These are phyloP conservation scores for Drosophila nr. fundita DNA, from an alignment of 2,888 invertebrate species.

Conservation along the genomic window DNA sequence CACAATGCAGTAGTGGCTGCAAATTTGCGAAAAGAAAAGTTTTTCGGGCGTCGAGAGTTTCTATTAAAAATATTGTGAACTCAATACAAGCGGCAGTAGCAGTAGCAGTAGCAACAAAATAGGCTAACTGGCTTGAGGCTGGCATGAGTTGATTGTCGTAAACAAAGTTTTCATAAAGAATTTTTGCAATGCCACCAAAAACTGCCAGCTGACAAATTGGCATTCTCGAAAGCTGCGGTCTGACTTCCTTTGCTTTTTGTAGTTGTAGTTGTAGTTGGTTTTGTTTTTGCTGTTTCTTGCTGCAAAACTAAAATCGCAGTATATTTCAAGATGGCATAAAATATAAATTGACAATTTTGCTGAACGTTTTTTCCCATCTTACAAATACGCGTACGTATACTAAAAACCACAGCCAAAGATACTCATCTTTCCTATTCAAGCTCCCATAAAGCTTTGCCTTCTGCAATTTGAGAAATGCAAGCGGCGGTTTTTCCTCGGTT, in stretches of 20 bases:
- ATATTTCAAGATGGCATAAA: slow-evolving; percentile 72
- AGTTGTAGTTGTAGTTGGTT: neutral
- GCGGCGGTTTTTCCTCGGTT: slow-evolving; percentile 37
- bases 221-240: slow-evolving; percentile 62
- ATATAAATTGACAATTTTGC: slow-evolving; percentile 75
- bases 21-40: slow-evolving; percentile 68
- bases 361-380: slow-evolving; percentile 42
- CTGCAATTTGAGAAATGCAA: slow-evolving; percentile 65
- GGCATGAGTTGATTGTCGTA: slow-evolving; percentile 74
- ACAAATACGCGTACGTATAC: slow-evolving; percentile 10
- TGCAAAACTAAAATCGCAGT: slow-evolving; percentile 60
- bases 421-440: slow-evolving; percentile 23
- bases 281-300: slow-evolving; percentile 10
- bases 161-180: slow-evolving; percentile 79
- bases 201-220: slow-evolving; percentile 78
- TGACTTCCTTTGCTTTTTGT: slow-evolving; percentile 11
- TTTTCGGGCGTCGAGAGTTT: slow-evolving; percentile 66
- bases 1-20: slow-evolving; percentile 53
- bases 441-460: slow-evolving; percentile 28
- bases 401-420: slow-evolving; percentile 37
- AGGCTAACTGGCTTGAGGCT: slow-evolving; percentile 30
- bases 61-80: slow-evolving; percentile 81
- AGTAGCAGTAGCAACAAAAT: neutral
- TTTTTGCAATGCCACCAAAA: slow-evolving; percentile 61
- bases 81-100: slow-evolving; percentile 63